Percentiles rank a stretch among this genome's conserved stretches.
Conservation (phyloP, 2,888 invertebrate species). For the Ochropleura leucogaster region DNA sequence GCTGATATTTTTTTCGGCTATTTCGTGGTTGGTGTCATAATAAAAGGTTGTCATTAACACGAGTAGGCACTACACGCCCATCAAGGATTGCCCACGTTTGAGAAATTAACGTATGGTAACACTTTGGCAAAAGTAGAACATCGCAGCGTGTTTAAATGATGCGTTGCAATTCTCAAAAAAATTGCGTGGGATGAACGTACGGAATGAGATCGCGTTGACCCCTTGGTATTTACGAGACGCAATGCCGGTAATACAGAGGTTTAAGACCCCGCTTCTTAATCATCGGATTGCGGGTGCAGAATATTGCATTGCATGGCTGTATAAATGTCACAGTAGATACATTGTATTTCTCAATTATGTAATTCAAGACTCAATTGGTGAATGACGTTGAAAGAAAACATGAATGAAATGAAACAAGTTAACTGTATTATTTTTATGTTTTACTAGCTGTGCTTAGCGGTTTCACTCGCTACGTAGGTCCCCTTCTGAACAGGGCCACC, state of each 20-base stretch:
- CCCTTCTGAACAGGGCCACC: too few relatives aligned
- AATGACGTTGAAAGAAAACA: not conserved
- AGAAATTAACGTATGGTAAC: not conserved
- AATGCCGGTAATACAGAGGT: conserved; percentile 2
- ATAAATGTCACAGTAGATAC: not conserved
- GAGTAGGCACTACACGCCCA: not conserved
- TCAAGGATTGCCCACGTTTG: not conserved
- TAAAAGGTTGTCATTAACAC: not conserved
- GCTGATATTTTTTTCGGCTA: not conserved
- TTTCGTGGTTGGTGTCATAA: not conserved
- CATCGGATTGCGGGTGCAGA: conserved; percentile 9
- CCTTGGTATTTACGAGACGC: conserved; percentile 34
- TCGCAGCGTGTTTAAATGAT: not conserved
- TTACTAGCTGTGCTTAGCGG: not conserved
- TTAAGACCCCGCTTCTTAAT: conserved; percentile 1
- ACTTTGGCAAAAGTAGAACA: not conserved
- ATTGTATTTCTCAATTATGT: conserved; percentile 5
- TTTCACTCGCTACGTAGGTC: too few relatives aligned
- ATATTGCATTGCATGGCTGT: conserved; percentile 1
- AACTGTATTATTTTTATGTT: not conserved
- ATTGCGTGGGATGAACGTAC: conserved; percentile 29
- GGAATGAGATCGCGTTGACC: conserved; percentile 27
- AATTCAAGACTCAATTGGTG: not conserved
- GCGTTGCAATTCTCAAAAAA: conserved; percentile 2
- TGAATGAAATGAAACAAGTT: not conserved